Evolutionary conservation across 2,888 invertebrate genomes (phyloP).

Genomic region (Urechis unicinctus): DNA sequence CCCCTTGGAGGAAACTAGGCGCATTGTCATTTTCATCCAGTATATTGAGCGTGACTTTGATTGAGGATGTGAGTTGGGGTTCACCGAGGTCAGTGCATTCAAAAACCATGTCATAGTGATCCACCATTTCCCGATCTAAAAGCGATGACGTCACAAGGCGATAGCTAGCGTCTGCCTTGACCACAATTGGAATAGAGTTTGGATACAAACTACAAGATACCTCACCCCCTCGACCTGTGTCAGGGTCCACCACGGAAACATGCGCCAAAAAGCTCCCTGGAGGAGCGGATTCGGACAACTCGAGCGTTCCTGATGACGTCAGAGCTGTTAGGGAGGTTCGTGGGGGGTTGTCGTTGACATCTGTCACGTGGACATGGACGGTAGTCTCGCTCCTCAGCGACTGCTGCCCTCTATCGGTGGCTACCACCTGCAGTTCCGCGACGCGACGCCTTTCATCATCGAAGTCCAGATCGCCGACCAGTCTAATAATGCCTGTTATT

Average conservation of each 20-base stretch:
- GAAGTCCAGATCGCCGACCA: neutral
- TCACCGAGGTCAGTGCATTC: conserved; percentile 5
- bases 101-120: neutral
- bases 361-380: neutral
- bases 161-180: neutral
- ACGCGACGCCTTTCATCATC: neutral
- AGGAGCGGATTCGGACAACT: conserved; percentile 3
- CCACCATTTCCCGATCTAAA: conserved; percentile 5
- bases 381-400: neutral
- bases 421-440: neutral
- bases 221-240: conserved; percentile 2
- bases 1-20: neutral
- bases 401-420: neutral
- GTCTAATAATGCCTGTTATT: neutral
- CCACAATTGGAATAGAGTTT: neutral
- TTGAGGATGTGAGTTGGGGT: neutral
- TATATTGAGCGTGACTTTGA: neutral
- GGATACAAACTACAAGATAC: conserved; percentile 1
- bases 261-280: conserved; percentile 8
- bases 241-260: conserved; percentile 6
- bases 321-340: conserved; percentile 5
- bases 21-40: conserved; percentile 9
- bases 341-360: conserved; percentile 10
- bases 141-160: conserved; percentile 4
- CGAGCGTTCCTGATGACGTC: neutral